These are phyloP conservation scores for Hyperoplus immaculatus DNA, from an alignment of 2,797 vertebrate genomes.

Conservation along the genomic window DNA sequence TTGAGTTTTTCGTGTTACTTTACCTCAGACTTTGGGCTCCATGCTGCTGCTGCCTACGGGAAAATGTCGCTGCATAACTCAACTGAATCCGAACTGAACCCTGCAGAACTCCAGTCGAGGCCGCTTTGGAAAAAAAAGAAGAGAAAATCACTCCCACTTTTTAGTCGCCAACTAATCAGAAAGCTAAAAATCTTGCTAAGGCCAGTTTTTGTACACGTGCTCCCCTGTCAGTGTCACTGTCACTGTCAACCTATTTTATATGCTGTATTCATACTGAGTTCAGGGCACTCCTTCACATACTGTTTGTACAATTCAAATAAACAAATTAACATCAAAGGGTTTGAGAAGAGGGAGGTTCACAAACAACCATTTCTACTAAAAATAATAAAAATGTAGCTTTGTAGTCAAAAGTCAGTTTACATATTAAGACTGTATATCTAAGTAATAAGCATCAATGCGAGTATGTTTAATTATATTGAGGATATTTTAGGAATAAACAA, in stretches of 20 bases:
- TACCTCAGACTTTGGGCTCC: constrained; percentile 38
- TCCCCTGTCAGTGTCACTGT: neutral
- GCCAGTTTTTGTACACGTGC: constrained; percentile 30
- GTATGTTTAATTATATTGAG: neutral
- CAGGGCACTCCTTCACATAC: neutral
- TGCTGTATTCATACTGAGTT: constrained; percentile 19
- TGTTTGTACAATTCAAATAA: neutral
- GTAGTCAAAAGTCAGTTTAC: neutral
- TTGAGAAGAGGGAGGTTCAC: neutral
- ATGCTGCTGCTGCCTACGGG: neutral
- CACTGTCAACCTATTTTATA: neutral
- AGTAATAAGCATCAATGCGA: neutral
- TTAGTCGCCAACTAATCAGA: constrained; percentile 69
- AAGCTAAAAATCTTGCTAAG: constrained; percentile 14
- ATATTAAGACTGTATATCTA: neutral
- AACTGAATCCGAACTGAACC: too few relatives aligned
- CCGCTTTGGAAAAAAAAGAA: neutral
- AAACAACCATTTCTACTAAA: too few relatives aligned
- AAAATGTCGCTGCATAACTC: neutral
- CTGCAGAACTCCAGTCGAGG: neutral
- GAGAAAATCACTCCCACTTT: constrained; percentile 68
- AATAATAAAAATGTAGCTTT: neutral
- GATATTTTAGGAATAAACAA: constrained; percentile 1
- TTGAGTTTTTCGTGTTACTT: neutral
- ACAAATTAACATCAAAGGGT: neutral